phyloP scores from a whole-genome alignment of 2,797 vertebrate species.

The Muscicapa comitata region DNA sequence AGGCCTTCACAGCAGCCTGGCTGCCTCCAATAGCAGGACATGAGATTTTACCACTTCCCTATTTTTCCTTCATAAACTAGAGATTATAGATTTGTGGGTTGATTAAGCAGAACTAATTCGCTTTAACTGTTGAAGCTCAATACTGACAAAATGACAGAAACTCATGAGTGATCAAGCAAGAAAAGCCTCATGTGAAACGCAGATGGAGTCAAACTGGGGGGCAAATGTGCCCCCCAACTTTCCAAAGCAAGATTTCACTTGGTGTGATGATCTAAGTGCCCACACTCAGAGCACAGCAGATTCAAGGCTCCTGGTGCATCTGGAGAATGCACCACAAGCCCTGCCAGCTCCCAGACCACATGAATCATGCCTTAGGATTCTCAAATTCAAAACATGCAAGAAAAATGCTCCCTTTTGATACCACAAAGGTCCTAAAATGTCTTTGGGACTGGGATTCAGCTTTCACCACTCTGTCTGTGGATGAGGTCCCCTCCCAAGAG shows the following conservation, averaged over 20 bases:
- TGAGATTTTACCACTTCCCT: neutral
- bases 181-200: neutral
- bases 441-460: neutral
- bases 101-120: neutral
- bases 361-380: neutral
- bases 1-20: neutral
- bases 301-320: neutral
- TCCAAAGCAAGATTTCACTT: neutral
- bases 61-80: neutral
- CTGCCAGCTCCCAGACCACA: slow-evolving; percentile 19
- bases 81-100: neutral
- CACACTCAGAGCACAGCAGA: neutral
- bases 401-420: slow-evolving; percentile 4
- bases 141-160: neutral
- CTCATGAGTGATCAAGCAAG: neutral
- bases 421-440: neutral
- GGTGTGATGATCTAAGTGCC: neutral
- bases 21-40: neutral
- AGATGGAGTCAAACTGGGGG: neutral
- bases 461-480: neutral
- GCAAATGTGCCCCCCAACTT: neutral
- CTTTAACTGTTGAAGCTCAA: neutral
- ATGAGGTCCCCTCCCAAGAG: neutral
- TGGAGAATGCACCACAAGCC: neutral
- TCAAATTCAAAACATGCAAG: neutral